These are phyloP conservation scores for Dasypolia templi DNA, from an alignment of 2,888 invertebrate genomes.

Conservation along the genomic window DNA sequence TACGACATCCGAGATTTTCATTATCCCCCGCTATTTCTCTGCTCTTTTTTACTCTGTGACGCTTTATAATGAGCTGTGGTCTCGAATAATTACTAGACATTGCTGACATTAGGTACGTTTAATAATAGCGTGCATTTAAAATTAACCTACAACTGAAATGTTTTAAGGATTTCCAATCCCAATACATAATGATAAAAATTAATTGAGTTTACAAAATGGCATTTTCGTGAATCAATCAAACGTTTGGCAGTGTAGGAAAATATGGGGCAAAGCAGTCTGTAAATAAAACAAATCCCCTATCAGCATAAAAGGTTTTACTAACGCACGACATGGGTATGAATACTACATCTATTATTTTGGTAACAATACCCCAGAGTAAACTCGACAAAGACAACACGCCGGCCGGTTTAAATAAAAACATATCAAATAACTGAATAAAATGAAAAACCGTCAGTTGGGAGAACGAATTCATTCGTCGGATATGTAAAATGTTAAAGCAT, in stretches of 20 bases:
- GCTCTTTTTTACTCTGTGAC: slow-evolving; percentile 70
- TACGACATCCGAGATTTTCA: slow-evolving; percentile 83
- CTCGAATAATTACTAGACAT: slow-evolving; percentile 66
- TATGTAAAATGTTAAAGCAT: slow-evolving; percentile 89
- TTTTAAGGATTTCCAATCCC: slow-evolving; percentile 46
- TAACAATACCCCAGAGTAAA: slow-evolving; percentile 72
- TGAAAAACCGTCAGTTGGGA: slow-evolving; percentile 81
- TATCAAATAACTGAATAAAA: slow-evolving; percentile 85
- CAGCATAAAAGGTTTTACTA: slow-evolving; percentile 55
- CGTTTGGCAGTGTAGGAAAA: slow-evolving; percentile 38
- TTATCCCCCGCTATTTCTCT: slow-evolving; percentile 74
- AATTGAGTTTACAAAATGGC: slow-evolving; percentile 35
- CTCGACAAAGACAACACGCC: slow-evolving; percentile 73
- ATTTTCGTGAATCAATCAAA: slow-evolving; percentile 40
- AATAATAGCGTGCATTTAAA: slow-evolving; percentile 52
- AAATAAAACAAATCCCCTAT: slow-evolving; percentile 51
- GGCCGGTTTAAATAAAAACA: slow-evolving; percentile 80
- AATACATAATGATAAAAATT: slow-evolving; percentile 39
- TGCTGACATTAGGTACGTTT: slow-evolving; percentile 47
- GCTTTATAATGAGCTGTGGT: slow-evolving; percentile 71
- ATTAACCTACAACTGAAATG: slow-evolving; percentile 39
- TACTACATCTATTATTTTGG: slow-evolving; percentile 69
- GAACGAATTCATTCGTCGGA: slow-evolving; percentile 87
- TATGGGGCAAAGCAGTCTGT: slow-evolving; percentile 40
- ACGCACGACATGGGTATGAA: slow-evolving; percentile 57